Base-by-base conservation (phyloP, 2,113 vertebrate genomes). In the Pluvialis apricaria region DNA sequence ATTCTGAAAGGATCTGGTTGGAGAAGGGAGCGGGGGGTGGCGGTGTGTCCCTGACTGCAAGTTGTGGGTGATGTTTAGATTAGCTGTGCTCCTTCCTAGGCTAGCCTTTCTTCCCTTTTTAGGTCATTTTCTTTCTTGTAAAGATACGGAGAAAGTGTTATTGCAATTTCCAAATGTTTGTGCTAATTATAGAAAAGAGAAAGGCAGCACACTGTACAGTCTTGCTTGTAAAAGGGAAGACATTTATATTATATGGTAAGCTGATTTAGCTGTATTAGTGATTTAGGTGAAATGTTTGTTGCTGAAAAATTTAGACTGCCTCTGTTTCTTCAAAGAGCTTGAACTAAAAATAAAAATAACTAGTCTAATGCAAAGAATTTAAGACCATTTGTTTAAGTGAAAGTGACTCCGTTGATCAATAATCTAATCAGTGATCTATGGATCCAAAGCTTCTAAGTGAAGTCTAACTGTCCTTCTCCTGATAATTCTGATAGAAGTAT, bases 101-200 rank as follows among this genome's bases (percentile, higher is more conserved):
- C 51, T 78, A 40, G 76, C 9, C 76, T 91, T 94, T 92, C 52
- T 96, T 95, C 90, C 96, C 96, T 96, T 97, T 96, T 96, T 88
- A 92, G 95, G 96, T 86, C 1, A 95, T 96, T 96, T 92, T 93
- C 51, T 95, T 96, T 95, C 95, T 92, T 75, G 55, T 78, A 90
- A 86, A 95, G 85, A 94, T 92, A 81, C 0, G 2, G 84, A 86
- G n/a, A 93, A 96, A 94, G 52, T n/a, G 44, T 47, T 96, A 75
- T 0, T 88, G 87, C 90, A 24, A 77, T 88, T 93, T 92, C 71
- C 62, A 93, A 95, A 81, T 86, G 64, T 78, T 94, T 90, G 51
- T 89, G 64, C 87, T 96, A 94, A 90, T 94, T 92, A 94, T 88
- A 95, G 96, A 78, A 79, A 76, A 81, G 51, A 78, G 54, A 61